phyloP scores from a whole-genome alignment of 2,113 vertebrate genomes.

The Semicossyphus pulcher region DNA sequence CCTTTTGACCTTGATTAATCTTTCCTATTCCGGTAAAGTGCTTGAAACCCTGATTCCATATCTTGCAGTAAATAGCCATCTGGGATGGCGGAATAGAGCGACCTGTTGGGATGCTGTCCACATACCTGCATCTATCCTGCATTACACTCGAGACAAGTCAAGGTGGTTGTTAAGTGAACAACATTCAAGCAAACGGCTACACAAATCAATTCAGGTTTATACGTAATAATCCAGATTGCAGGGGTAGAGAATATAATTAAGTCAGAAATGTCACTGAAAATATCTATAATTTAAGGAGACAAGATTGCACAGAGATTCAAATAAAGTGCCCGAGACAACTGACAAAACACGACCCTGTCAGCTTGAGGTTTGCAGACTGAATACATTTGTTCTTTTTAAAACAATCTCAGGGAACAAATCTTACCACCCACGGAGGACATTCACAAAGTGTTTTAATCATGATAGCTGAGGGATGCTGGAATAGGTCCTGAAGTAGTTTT shows the following conservation, averaged over 20 bases:
- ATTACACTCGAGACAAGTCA: constrained; percentile 11
- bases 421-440: constrained; percentile 15
- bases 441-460: constrained; percentile 10
- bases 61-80: constrained; percentile 25
- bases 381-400: constrained; percentile 9
- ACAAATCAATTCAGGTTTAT: constrained; percentile 11
- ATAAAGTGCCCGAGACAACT: not conserved
- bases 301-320: constrained; percentile 6
- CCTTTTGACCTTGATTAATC: constrained; percentile 46
- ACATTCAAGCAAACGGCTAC: not conserved
- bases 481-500: constrained; percentile 29
- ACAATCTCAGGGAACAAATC: constrained; percentile 37
- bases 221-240: not conserved
- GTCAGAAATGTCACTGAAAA: not conserved
- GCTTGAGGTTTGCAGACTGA: constrained; percentile 1
- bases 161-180: not conserved
- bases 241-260: not conserved
- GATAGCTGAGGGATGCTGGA: constrained; percentile 3
- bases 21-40: constrained; percentile 39
- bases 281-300: constrained; percentile 1
- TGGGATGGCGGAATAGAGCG: constrained; percentile 4
- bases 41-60: constrained; percentile 28
- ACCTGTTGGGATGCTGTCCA: constrained; percentile 19
- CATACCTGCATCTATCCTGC: not conserved
- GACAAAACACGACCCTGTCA: not conserved